Percentiles rank a stretch among this genome's conserved stretches.
Evolutionary conservation across 37 sponge, comb jelly and placozoan genomes (phyloP).

Genomic region (Axinella damicornis): DNA sequence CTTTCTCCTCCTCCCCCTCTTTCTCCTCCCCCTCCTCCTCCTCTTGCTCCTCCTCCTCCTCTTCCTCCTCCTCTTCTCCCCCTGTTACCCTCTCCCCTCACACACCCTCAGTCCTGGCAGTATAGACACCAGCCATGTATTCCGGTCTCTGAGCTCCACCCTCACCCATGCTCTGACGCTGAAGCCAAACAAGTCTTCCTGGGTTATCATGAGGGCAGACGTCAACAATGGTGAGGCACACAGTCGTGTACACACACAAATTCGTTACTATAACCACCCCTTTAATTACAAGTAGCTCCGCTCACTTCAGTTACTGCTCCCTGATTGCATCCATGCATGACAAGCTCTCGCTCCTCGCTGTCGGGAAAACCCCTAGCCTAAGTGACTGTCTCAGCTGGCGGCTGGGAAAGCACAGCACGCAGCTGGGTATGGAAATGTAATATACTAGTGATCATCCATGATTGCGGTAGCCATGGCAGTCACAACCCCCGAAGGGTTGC

Average conservation of each 20-base stretch:
- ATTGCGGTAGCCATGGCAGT: too few relatives aligned
- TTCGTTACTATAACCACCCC: background rate
- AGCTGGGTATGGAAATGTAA: too few relatives aligned
- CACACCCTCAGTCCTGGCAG: conserved; percentile 54
- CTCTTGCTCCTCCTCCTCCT: background rate
- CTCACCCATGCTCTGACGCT: conserved; percentile 50
- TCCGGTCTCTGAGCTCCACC: conserved; percentile 41
- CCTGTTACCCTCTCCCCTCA: background rate
- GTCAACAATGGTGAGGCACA: conserved; percentile 44
- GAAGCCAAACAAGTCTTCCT: conserved; percentile 46
- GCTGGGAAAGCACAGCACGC: too few relatives aligned
- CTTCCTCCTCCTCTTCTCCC: background rate
- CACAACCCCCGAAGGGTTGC: too few relatives aligned
- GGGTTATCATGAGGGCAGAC: conserved; percentile 63
- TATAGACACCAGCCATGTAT: conserved; percentile 49
- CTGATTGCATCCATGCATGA: too few relatives aligned
- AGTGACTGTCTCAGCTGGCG: too few relatives aligned
- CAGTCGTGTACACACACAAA: background rate
- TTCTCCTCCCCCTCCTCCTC: too few relatives aligned
- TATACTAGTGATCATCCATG: too few relatives aligned
- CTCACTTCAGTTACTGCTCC: too few relatives aligned
- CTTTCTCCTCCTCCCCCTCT: too few relatives aligned
- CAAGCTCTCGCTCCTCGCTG: too few relatives aligned
- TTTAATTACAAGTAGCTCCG: background rate
- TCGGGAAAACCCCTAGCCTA: too few relatives aligned